Percentiles rank a stretch among this genome's conserved stretches.
These are phyloP conservation scores for Papilio polyxenes DNA, from an alignment of 1,140 invertebrate genomes.

Conservation along the genomic window DNA sequence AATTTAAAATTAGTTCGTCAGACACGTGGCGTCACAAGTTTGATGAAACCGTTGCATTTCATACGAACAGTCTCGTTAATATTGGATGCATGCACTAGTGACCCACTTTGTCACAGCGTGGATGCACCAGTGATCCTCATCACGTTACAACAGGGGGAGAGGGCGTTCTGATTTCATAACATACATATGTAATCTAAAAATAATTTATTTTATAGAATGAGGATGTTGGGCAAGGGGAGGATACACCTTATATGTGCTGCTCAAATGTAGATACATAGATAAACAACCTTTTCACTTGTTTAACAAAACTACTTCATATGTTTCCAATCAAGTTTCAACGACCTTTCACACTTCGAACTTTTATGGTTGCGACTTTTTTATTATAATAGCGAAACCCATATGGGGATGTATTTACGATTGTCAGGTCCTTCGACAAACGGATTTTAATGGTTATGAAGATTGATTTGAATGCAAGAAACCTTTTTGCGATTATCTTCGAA, in stretches of 20 bases:
- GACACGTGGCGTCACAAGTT: not conserved
- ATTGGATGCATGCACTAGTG: not conserved
- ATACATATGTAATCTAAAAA: not conserved
- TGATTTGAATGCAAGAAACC: not conserved
- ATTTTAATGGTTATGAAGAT: conserved; percentile 13
- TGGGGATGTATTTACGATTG: not conserved
- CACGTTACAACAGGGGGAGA: not conserved
- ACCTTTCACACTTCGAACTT: not conserved
- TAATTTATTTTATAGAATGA: not conserved
- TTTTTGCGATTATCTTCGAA: not conserved
- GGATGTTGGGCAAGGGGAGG: not conserved
- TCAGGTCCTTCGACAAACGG: not conserved
- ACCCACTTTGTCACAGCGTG: not conserved
- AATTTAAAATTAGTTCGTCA: not conserved
- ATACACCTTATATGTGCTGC: not conserved
- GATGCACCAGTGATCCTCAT: not conserved
- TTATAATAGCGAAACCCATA: not conserved
- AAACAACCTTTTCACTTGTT: not conserved
- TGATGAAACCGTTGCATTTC: conserved; percentile 1
- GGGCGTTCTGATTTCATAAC: not conserved
- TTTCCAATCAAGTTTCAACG: not conserved
- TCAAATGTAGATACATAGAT: not conserved
- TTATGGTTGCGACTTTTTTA: not conserved
- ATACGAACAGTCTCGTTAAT: not conserved
- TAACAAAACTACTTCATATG: not conserved